Base-by-base conservation (phyloP, 1,140 invertebrate genomes). In the Ceratitis capitata region DNA sequence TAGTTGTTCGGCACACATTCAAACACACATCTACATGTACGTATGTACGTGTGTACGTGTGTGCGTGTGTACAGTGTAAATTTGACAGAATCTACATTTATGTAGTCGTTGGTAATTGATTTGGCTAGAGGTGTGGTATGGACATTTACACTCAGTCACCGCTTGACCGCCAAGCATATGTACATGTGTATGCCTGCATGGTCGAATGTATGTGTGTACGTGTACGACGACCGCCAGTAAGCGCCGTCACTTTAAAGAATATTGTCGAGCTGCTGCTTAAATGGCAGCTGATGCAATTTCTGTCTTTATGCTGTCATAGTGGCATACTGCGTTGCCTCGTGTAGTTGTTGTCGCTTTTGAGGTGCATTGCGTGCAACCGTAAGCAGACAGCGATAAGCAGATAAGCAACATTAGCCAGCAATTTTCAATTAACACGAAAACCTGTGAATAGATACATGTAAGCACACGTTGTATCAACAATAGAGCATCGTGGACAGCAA, bases 341-440 rank as follows among this genome's bases (percentile, higher is more conserved):
- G 56, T 23, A 26, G 56, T 61, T 45, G 39, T 45, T 78, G 69
- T 19, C 23, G 69, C 45, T 47, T 9, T 45, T 78, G 69, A 12
- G 23, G 56, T 23, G 23, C 39, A 78, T 78, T 78, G 69, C 69
- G 69, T 78, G 69, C 39, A 78, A 78, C 69, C 45, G 69, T 32
- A 78, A 45, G 39, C 23, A n/a, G 69, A 19, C 69, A 45, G 39
- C 69, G 69, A 78, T 78, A 78, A 78, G 69, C 69, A 78, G 69
- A 78, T 78, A 78, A 78, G 69, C 69, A 78, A 78, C 69, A 78
- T 78, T 78, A 78, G 69, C 69, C n/a, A 78, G 39, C 69, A 78
- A 78, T 78, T 78, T 78, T 78, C 69, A 78, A 78, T 78, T 78
- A 78, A 78, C 69, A 78, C 69, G 69, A 78, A 47, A 78, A 78